Evolutionary conservation across 2,797 vertebrate species (phyloP).

Genomic region (Poecilia picta): DNA sequence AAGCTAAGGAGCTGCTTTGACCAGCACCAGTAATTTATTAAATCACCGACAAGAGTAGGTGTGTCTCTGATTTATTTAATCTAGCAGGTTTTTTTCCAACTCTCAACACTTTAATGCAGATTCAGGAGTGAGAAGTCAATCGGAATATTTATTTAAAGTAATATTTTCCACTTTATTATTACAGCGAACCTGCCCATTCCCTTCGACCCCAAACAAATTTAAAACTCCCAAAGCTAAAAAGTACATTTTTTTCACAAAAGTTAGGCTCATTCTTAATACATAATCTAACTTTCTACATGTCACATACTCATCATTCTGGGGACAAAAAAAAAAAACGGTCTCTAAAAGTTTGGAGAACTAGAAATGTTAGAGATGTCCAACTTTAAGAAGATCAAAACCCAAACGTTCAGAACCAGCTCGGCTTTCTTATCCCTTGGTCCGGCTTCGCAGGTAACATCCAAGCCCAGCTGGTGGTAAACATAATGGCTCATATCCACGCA

Average conservation of each 20-base stretch:
- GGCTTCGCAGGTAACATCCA: conserved; percentile 44
- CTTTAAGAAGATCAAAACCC: neutral
- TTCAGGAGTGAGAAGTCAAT: neutral
- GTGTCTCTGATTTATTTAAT: neutral
- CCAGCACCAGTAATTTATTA: too few relatives aligned
- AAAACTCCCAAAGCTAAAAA: too few relatives aligned
- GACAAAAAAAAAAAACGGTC: neutral
- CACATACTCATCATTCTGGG: neutral
- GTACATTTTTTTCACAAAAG: neutral
- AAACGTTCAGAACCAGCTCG: conserved; percentile 75
- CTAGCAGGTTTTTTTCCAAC: neutral
- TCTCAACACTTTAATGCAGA: neutral
- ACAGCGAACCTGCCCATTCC: neutral
- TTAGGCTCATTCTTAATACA: neutral
- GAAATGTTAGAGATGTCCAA: neutral
- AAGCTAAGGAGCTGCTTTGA: neutral
- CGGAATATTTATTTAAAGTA: neutral
- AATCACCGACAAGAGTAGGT: neutral
- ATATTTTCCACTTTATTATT: neutral
- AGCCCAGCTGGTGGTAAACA: conserved; percentile 55
- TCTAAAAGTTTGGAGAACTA: neutral
- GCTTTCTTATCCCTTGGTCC: neutral
- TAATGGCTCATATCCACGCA: conserved; percentile 37
- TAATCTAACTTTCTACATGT: neutral
- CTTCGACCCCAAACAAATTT: neutral